Evolutionary conservation across 1,140 invertebrate genomes (phyloP), one percentile per base, ranked within the genome.

Genomic region (Calliopsis andreniformis): DNA sequence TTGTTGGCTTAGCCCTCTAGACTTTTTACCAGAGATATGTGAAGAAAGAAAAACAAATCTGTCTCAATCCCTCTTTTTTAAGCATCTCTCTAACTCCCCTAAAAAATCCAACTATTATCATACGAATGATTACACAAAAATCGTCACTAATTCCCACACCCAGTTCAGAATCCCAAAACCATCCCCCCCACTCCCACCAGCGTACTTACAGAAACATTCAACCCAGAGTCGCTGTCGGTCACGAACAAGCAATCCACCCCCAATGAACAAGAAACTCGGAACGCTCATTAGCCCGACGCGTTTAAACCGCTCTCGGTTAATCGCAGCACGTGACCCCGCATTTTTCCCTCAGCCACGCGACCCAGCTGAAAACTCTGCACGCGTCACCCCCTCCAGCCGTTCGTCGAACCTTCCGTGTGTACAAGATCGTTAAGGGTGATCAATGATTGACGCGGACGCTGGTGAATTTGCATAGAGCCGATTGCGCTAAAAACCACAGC

Each of bases 381-480:
- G 59, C 25, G 61, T 64, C 59, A 3, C 49, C 23, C 1, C 7
- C 0, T 16, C 47, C 14, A 47, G 20, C 47, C 47, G n/a, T 5
- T n/a, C 20, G n/a, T 18, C 20, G n/a, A 42, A 8, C 43, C 16
- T 43, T 16, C 5, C 3, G 0, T 28, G 7, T 16, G 49, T 6
- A 25, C 51, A n/a, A 10, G 18, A 5, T 8, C 53, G 51, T 69
- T 35, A 59, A 58, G 4, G 20, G 30, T 70, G 42, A 59, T 61
- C 70, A 47, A 64, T 72, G 43, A 63, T 55, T 62, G 30, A 1
- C 10, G 32, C 23, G 16, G 39, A 58, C 51, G 45, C 18, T 32
- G 20, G 23, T 20, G 30, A 42, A 39, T 72, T 23, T 20, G 68
- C 20, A 43, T 32, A 28, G 20, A 14, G 18, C 14, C 10, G 56